Conservation (phyloP, 2,113 vertebrate genomes). For the Oryzias curvinotus region DNA sequence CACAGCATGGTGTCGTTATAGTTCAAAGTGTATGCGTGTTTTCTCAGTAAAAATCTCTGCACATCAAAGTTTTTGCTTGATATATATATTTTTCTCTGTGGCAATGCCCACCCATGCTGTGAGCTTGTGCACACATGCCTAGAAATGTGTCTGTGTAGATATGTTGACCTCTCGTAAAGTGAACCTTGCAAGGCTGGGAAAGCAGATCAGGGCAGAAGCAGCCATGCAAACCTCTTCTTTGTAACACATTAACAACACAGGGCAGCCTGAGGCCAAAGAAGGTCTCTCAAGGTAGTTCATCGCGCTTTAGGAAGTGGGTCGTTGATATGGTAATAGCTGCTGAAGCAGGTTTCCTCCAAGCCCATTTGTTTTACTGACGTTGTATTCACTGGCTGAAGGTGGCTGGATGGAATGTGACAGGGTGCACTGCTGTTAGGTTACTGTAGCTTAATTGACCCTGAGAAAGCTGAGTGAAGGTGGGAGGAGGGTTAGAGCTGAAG, state of each 20-base stretch:
- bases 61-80: conserved; percentile 56
- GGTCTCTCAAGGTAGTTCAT: conserved; percentile 68
- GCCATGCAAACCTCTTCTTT: conserved; percentile 67
- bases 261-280: conserved; percentile 62
- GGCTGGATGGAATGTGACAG: conserved; percentile 72
- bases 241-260: conserved; percentile 61
- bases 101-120: conserved; percentile 44
- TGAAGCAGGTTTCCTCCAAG: conserved; percentile 63
- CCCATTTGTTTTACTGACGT: conserved; percentile 72
- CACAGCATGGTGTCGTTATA: conserved; percentile 47
- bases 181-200: conserved; percentile 58
- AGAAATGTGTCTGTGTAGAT: conserved; percentile 32
- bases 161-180: conserved; percentile 47
- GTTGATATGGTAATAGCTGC: conserved; percentile 74
- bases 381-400: conserved; percentile 63
- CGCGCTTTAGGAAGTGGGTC: conserved; percentile 65
- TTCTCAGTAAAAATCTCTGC: conserved; percentile 38
- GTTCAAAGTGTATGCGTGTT: conserved; percentile 48
- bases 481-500: conserved; percentile 29
- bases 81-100: conserved; percentile 46
- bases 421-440: conserved; percentile 58
- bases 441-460: conserved; percentile 71
- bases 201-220: conserved; percentile 25
- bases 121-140: conserved; percentile 56
- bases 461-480: conserved; percentile 29